These are phyloP conservation scores for Syrmaticus mikado DNA, from an alignment of 2,113 vertebrate genomes.

Conservation along the genomic window DNA sequence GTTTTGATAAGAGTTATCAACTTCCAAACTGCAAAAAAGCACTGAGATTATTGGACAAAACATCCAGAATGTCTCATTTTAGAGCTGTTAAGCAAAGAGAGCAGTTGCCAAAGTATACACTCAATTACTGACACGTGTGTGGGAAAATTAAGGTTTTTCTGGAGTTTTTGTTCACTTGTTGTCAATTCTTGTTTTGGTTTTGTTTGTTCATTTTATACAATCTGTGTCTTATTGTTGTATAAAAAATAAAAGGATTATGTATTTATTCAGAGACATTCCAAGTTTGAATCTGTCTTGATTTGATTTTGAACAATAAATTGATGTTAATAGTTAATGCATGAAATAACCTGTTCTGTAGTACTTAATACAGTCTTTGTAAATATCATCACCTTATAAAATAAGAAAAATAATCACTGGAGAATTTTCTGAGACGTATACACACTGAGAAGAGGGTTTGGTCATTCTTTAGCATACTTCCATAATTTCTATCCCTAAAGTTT, in stretches of 20 bases:
- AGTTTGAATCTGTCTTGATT: background rate
- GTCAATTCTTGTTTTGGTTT: background rate
- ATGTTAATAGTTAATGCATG: background rate
- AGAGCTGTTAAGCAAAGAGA: background rate
- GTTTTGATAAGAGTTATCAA: conserved; percentile 10
- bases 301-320: background rate
- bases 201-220: background rate
- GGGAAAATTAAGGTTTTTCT: background rate
- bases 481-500: background rate
- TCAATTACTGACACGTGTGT: background rate
- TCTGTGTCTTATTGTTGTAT: background rate
- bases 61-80: background rate
- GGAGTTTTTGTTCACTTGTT: background rate
- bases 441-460: background rate
- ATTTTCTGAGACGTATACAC: background rate
- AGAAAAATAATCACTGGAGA: background rate
- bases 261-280: background rate
- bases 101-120: background rate
- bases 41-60: background rate
- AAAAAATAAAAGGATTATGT: background rate
- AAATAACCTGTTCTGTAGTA: background rate
- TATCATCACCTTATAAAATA: background rate
- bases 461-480: background rate
- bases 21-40: background rate
- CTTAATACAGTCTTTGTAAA: background rate